These are phyloP conservation scores for Spisula solida DNA, from an alignment of 2,888 invertebrate species.

Conservation along the genomic window DNA sequence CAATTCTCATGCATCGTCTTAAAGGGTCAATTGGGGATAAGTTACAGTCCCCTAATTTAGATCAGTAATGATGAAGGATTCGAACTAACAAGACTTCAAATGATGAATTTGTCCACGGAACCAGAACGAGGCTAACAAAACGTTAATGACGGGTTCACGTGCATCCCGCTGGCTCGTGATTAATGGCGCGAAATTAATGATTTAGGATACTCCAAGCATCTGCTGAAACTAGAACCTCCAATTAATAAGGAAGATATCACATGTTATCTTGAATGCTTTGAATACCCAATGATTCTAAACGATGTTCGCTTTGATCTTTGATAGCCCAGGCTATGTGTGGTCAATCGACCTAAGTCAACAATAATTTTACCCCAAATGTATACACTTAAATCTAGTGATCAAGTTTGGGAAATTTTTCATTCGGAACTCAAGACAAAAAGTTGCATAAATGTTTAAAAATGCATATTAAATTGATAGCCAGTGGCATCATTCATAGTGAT, in stretches of 20 bases:
- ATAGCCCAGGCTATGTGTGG: not conserved
- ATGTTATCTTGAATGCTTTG: slow-evolving; percentile 16
- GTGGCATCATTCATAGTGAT: too few species aligned
- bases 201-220: slow-evolving; percentile 52
- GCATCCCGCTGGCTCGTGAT: slow-evolving; percentile 63
- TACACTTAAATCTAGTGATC: too few species aligned
- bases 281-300: not conserved
- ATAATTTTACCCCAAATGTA: not conserved
- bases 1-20: not conserved
- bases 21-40: slow-evolving; percentile 31
- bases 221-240: slow-evolving; percentile 53
- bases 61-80: slow-evolving; percentile 28
- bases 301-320: slow-evolving; percentile 5
- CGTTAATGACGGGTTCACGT: slow-evolving; percentile 54
- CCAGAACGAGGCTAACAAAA: slow-evolving; percentile 47
- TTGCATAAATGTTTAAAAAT: too few species aligned
- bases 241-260: slow-evolving; percentile 36
- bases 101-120: slow-evolving; percentile 46
- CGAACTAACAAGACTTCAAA: slow-evolving; percentile 42
- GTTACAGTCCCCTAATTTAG: slow-evolving; percentile 41
- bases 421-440: too few species aligned
- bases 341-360: not conserved
- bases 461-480: too few species aligned
- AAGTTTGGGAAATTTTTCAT: too few species aligned
- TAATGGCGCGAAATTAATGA: slow-evolving; percentile 65